Base-by-base conservation (phyloP, 2,797 vertebrate genomes). In the Steatocranus sp. region DNA sequence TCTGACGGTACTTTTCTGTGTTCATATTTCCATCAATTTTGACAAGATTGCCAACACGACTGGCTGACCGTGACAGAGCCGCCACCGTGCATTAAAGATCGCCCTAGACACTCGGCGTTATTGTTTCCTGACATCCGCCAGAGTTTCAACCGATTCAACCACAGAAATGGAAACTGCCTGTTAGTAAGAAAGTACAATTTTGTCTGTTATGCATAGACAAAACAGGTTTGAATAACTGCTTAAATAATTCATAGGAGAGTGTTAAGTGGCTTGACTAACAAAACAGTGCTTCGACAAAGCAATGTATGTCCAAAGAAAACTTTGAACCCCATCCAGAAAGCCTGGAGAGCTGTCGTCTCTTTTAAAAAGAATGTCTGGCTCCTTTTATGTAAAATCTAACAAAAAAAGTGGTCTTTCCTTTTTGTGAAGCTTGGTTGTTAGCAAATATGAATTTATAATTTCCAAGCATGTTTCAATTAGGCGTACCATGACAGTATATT, bases 401-500 rank as follows among this genome's bases (percentile, higher is more conserved):
- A 41, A 66, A 41, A 41, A 9, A 15, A 66, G 12, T 8, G 17
- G 4, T 30, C 10, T 48, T 73, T 48, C 41, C 25, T 30, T 46
- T 30, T 70, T 43, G 38, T 70, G 66, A 27, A 46, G 66, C 15
- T 7, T 46, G 4, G 48, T 23, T 70, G 43, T 54, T 20, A 38
- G 54, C 41, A 73, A 27, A 48, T 48, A 73, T 48, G 5, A 8
- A 15, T 41, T 76, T 27, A 18, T 36, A 23, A 25, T 8, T 74
- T 66, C 14, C 27, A 63, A 8, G 23, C 11, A 25, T 48, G 50
- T 78, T 75, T 76, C 14, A 79, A 63, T 70, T 58, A 38, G 61
- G 54, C 12, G 8, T 3, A 34, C 43, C 20, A 27, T 79, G 14
- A 80, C 66, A 56, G 81, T n/a, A 73, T 27, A 58, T 43, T 82